These are phyloP conservation scores for Psittacula cyanocephala DNA, from an alignment of 2,113 vertebrate genomes.

Conservation along the genomic window DNA sequence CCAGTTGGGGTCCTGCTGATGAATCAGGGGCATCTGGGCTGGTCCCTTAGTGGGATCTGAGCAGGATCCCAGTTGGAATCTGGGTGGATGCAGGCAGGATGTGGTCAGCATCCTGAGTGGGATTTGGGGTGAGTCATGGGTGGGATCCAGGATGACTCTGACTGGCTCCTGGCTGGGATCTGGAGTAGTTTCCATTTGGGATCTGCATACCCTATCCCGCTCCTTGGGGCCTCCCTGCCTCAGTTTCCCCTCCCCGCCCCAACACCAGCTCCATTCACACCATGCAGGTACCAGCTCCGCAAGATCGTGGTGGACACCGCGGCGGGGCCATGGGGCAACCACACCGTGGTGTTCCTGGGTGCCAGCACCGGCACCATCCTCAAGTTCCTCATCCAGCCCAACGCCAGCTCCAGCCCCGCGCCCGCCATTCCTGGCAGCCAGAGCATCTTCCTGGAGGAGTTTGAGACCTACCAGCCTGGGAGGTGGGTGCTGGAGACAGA, in stretches of 20 bases:
- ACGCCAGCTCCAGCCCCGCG: conserved; percentile 62
- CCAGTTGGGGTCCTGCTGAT: not conserved
- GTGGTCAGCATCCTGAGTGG: not conserved
- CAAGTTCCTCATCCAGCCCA: conserved; percentile 91
- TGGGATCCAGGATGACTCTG: not conserved
- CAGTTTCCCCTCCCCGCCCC: not conserved
- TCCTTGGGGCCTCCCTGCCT: not conserved
- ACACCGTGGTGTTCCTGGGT: conserved; percentile 91
- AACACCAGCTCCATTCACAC: rapidly evolving
- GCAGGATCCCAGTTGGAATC: not conserved
- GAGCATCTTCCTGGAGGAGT: conserved; percentile 90
- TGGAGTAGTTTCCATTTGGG: not conserved
- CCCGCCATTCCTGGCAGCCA: conserved; percentile 64
- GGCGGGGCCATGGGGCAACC: conserved; percentile 87
- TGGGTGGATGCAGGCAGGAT: not conserved
- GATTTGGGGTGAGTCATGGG: not conserved
- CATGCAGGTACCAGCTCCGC: conserved; percentile 88
- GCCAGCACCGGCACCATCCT: conserved; percentile 90
- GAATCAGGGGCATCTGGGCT: not conserved
- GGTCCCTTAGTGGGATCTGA: not conserved
- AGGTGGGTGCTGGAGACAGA: conserved; percentile 74
- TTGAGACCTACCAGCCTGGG: conserved; percentile 92
- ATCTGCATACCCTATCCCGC: rapidly evolving
- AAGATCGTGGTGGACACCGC: conserved; percentile 89
- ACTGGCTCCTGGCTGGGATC: not conserved